Percentiles rank a stretch among this genome's conserved stretches.
Conservation (phyloP, 37 sponge, comb jelly and placozoan genomes). For the Crambe crambe region DNA sequence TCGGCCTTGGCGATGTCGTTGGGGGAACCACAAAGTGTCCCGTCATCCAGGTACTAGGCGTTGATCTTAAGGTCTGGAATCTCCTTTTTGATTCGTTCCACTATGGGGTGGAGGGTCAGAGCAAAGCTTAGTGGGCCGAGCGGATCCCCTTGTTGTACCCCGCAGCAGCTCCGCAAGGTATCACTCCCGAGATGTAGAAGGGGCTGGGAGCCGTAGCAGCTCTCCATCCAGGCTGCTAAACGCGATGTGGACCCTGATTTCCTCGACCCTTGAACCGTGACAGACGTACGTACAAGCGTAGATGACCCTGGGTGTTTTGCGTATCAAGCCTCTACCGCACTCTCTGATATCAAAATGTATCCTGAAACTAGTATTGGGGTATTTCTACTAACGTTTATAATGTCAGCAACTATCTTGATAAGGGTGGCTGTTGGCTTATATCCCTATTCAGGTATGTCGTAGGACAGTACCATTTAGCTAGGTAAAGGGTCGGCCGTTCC, state of each 20-base stretch:
- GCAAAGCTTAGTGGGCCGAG: slow-evolving; percentile 1
- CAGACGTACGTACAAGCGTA: too few relatives aligned
- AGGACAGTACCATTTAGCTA: neutral
- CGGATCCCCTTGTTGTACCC: slow-evolving; percentile 8
- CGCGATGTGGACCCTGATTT: too few relatives aligned
- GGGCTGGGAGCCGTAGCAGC: neutral
- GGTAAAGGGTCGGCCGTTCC: neutral
- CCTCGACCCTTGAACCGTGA: too few relatives aligned
- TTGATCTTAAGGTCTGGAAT: neutral
- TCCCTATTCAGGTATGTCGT: slow-evolving; percentile 70
- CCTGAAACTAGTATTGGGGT: neutral
- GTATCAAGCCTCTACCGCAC: too few relatives aligned
- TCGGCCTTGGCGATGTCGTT: neutral
- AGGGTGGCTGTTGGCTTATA: slow-evolving; percentile 56
- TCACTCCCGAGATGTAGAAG: neutral
- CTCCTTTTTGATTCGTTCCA: neutral
- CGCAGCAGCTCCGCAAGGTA: neutral
- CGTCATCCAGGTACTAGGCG: neutral
- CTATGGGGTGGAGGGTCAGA: neutral
- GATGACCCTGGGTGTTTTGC: too few relatives aligned
- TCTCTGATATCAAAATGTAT: neutral
- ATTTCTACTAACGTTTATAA: slow-evolving; percentile 6
- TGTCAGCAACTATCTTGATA: slow-evolving; percentile 43
- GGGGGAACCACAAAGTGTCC: neutral
- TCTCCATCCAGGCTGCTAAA: neutral